These are phyloP conservation scores for Nannospalax galili DNA, from an alignment of 2,113 vertebrate species.

Conservation along the genomic window DNA sequence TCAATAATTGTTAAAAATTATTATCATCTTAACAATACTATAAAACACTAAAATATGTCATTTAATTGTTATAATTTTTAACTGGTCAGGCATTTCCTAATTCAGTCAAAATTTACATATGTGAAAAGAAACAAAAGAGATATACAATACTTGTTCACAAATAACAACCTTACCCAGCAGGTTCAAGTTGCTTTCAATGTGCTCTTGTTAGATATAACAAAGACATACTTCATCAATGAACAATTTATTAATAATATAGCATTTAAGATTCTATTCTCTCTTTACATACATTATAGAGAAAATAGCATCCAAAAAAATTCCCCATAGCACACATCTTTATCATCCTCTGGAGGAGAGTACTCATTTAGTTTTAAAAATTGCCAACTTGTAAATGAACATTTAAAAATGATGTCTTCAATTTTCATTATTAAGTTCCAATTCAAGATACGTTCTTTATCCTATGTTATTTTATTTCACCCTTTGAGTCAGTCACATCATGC, in stretches of 20 bases:
- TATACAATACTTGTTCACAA: not conserved
- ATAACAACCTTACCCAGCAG: not conserved
- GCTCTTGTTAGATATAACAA: not conserved
- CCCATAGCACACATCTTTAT: not conserved
- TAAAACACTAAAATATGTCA: not conserved
- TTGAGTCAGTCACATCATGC: not conserved
- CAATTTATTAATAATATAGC: not conserved
- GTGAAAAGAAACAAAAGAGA: conserved; percentile 1
- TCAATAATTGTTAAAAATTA: not conserved
- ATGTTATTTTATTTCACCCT: not conserved
- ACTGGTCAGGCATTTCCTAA: too few relatives aligned
- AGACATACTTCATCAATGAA: not conserved
- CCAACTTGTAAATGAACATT: not conserved
- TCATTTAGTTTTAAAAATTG: not conserved
- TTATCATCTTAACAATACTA: not conserved
- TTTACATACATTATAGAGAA: not conserved
- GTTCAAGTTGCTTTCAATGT: not conserved
- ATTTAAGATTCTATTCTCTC: not conserved
- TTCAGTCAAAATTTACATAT: not conserved
- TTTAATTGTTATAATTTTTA: not conserved
- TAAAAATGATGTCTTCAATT: not conserved
- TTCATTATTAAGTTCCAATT: not conserved
- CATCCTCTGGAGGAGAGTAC: not conserved
- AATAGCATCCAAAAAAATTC: not conserved
- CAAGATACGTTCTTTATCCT: not conserved